Conservation (phyloP, 1,140 invertebrate genomes). For the Propsilocerus akamusi region DNA sequence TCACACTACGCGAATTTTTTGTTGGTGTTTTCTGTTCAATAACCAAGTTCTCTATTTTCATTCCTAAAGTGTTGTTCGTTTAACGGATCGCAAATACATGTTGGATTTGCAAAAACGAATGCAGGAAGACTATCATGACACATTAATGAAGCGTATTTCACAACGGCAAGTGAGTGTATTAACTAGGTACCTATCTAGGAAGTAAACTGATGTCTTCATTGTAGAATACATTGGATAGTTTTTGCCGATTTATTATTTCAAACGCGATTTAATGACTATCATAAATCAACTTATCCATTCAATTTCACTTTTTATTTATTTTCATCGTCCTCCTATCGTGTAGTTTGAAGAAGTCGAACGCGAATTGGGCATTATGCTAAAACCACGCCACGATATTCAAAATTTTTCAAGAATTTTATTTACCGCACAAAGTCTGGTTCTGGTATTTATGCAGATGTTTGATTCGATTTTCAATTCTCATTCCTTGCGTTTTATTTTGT, state of each 20-base stretch:
- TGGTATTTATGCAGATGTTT: too few species aligned
- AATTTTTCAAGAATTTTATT: neutral
- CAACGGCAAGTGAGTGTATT: slow-evolving; percentile 32
- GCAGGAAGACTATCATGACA: slow-evolving; percentile 32
- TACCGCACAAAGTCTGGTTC: neutral
- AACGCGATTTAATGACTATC: too few species aligned
- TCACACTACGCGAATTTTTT: neutral
- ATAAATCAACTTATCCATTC: too few species aligned
- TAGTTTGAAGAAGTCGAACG: neutral
- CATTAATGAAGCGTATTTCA: slow-evolving; percentile 32
- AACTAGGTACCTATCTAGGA: neutral
- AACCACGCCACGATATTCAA: neutral
- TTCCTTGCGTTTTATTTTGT: too few species aligned
- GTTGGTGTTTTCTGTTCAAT: neutral
- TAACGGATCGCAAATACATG: slow-evolving; percentile 44
- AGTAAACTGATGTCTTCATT: neutral
- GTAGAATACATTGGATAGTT: neutral
- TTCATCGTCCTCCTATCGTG: too few species aligned
- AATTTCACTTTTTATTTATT: too few species aligned
- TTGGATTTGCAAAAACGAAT: slow-evolving; percentile 32
- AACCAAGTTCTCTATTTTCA: neutral
- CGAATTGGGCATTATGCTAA: neutral
- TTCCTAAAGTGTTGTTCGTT: slow-evolving; percentile 27
- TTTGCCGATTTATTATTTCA: too few species aligned
- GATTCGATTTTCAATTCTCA: too few species aligned